Conservation (phyloP, 2,797 vertebrate species). For the Periparus ater region DNA sequence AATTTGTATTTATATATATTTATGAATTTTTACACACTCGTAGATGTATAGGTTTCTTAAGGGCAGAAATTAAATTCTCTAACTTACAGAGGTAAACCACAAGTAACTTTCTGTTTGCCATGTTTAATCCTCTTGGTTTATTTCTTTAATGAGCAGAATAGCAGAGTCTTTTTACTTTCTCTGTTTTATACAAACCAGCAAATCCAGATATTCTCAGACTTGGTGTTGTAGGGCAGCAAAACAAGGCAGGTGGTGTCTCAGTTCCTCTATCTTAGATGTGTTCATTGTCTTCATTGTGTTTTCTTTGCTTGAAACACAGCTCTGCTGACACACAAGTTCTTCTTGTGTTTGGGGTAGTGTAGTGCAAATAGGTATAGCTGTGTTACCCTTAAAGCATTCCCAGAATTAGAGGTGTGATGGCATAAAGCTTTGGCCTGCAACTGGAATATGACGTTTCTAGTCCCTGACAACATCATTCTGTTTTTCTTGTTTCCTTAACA, state of each 20-base stretch:
- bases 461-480: background rate
- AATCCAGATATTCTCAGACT: background rate
- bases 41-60: conserved; percentile 28
- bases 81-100: conserved; percentile 44
- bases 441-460: background rate
- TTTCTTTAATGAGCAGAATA: conserved; percentile 5
- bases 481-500: background rate
- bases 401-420: background rate
- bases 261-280: background rate
- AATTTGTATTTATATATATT: too few relatives aligned
- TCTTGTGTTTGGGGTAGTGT: background rate
- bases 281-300: background rate
- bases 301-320: background rate
- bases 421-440: background rate
- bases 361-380: background rate
- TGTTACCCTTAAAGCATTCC: background rate
- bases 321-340: background rate
- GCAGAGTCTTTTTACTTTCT: conserved; percentile 35
- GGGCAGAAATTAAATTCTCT: conserved; percentile 22
- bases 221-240: background rate
- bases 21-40: background rate
- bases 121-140: background rate
- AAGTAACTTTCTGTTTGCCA: conserved; percentile 45
- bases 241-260: background rate
- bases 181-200: conserved; percentile 8